Base-by-base conservation (phyloP, 2,797 vertebrate species). In the Arvicola amphibius region DNA sequence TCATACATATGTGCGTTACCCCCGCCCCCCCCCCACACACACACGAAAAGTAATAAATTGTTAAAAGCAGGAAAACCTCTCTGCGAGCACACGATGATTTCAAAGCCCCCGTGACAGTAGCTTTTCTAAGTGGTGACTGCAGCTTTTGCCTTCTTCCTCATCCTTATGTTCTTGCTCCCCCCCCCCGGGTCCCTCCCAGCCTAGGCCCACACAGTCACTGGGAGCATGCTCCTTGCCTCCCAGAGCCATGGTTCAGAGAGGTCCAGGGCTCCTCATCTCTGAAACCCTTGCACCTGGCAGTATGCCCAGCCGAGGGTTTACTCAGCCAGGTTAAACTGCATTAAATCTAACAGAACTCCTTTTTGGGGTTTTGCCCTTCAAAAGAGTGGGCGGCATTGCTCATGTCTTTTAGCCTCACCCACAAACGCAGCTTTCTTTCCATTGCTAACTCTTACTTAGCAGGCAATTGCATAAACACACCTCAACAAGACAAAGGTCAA, bases 391-490 rank as follows among this genome's bases (percentile, higher is more conserved):
- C 2, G 65, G 23, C 37, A 11, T 25, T 87, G 71, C 48, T n/a
- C 21, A 90, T 6, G 17, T 32, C 63, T 43, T 84, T 93, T 21
- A 65, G 84, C 85, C 51, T 88, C 43, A 6, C 19, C 25, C 48
- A 81, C 86, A 94, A 78, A 91, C 23, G 71, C 83, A 86, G 84
- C 56, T 94, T 78, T 69, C 63, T 94, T 94, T 87, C 74, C 53
- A 21, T 46, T 53, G 51, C 92, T 88, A 77, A 89, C 80, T 95
- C 67, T 71, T 67, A 78, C 59, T 96, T 96, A 93, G 34, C 48
- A 93, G 76, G 80, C 65, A 92, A 67, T 81, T 88, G 63, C 59
- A 37, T n/a, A 89, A 77, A 94, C 92, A 78, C 79, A 96, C 56
- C 65, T 81, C 76, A 29, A 65, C 23, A 74, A 91, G 46, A 94